Evolutionary conservation across 2,888 invertebrate species (phyloP).

Genomic region (Lacanobia wlatinum): DNA sequence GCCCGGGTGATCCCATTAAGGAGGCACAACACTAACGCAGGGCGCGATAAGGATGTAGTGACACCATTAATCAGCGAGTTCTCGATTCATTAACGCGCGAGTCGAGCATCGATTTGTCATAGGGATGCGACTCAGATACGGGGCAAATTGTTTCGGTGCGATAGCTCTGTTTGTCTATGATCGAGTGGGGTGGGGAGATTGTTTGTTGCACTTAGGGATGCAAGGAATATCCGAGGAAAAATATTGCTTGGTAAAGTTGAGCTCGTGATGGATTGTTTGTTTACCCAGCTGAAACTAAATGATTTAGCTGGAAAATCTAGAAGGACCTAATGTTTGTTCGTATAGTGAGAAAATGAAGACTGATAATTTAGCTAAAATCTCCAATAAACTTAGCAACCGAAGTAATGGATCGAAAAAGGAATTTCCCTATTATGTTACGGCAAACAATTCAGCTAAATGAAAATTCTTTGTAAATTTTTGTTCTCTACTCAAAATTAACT

Average conservation of each 20-base stretch:
- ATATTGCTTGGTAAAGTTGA: constrained; percentile 37
- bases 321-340: too few relatives aligned
- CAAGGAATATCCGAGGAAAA: constrained; percentile 49
- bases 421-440: neutral
- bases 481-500: constrained; percentile 2
- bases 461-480: neutral
- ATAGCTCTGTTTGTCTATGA: constrained; percentile 63
- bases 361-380: neutral
- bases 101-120: constrained; percentile 86
- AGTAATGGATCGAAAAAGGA: neutral
- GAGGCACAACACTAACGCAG: constrained; percentile 80
- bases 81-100: constrained; percentile 85
- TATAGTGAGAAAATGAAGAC: neutral
- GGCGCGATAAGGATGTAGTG: constrained; percentile 82
- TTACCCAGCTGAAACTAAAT: constrained; percentile 23
- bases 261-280: constrained; percentile 43
- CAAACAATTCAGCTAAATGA: neutral
- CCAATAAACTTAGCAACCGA: neutral
- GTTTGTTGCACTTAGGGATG: constrained; percentile 52
- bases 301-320: constrained; percentile 2
- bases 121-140: constrained; percentile 75
- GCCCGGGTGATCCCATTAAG: constrained; percentile 85
- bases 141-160: constrained; percentile 65
- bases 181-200: constrained; percentile 41
- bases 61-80: constrained; percentile 87